Evolutionary conservation across 2,888 invertebrate genomes (phyloP).

Genomic region (Drosophila fulvimacula): DNA sequence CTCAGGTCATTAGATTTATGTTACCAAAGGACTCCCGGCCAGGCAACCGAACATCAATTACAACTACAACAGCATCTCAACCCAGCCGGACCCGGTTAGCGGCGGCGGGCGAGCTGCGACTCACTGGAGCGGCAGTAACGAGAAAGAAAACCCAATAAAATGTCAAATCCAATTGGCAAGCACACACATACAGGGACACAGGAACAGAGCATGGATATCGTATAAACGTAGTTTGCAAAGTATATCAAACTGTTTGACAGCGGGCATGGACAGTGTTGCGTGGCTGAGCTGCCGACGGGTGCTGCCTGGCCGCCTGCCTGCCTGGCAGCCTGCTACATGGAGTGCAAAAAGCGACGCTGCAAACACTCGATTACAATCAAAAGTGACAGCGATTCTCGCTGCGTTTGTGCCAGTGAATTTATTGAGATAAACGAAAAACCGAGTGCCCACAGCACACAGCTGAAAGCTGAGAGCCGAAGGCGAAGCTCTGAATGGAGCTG

Average conservation of each 20-base stretch:
- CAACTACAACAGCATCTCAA: slow-evolving; percentile 52
- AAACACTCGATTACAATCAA: slow-evolving; percentile 78
- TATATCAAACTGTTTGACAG: slow-evolving; percentile 74
- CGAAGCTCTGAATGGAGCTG: neutral
- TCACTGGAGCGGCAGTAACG: slow-evolving; percentile 75
- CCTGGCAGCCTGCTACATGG: slow-evolving; percentile 17
- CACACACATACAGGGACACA: slow-evolving; percentile 48
- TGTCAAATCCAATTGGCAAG: slow-evolving; percentile 81
- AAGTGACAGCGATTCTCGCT: slow-evolving; percentile 70
- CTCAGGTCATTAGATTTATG: slow-evolving; percentile 71
- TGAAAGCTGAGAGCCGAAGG: neutral
- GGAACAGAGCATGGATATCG: slow-evolving; percentile 19
- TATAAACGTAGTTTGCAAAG: slow-evolving; percentile 60
- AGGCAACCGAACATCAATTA: slow-evolving; percentile 70
- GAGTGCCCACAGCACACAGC: slow-evolving; percentile 1
- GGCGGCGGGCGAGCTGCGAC: neutral
- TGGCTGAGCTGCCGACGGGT: neutral
- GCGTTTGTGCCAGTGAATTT: slow-evolving; percentile 34
- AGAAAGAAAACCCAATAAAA: slow-evolving; percentile 79
- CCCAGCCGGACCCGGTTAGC: neutral
- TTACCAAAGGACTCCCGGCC: slow-evolving; percentile 59
- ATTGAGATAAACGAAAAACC: slow-evolving; percentile 14
- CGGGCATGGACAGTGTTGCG: slow-evolving; percentile 18
- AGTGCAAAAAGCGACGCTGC: slow-evolving; percentile 45
- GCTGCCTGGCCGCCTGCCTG: slow-evolving; percentile 6